Percentiles rank a stretch among this genome's conserved stretches.
These are phyloP conservation scores for Saccostrea glomerata DNA, from an alignment of 1,140 invertebrate species.

Conservation along the genomic window DNA sequence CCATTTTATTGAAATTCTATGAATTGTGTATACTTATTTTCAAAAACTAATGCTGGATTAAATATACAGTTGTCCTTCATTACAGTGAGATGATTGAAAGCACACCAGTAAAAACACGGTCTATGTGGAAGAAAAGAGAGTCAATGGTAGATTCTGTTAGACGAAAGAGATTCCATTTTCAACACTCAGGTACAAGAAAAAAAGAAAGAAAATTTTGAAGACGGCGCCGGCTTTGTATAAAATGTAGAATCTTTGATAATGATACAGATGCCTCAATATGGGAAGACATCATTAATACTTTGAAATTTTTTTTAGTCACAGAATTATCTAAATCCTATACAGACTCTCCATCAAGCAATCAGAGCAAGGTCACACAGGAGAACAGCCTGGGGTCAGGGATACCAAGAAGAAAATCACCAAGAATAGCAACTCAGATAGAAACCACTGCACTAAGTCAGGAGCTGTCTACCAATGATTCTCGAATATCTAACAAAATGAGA, in stretches of 20 bases:
- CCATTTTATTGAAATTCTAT: no score
- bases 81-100: neutral
- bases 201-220: neutral
- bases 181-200: neutral
- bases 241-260: no score
- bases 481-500: neutral
- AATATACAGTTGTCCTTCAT: neutral
- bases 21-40: no score
- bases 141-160: slow-evolving; percentile 10
- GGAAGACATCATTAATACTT: no score
- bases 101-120: neutral
- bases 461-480: neutral
- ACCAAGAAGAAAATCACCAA: slow-evolving; percentile 13
- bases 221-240: neutral
- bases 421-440: neutral
- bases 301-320: neutral
- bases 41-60: neutral
- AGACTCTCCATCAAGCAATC: neutral
- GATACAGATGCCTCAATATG: no score
- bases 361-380: neutral
- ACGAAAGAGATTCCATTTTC: slow-evolving; percentile 7
- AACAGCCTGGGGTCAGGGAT: neutral
- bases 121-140: neutral
- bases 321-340: neutral
- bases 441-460: neutral